Evolutionary conservation across 2,113 vertebrate species (phyloP).

Genomic region (Cranoglanis bouderius): DNA sequence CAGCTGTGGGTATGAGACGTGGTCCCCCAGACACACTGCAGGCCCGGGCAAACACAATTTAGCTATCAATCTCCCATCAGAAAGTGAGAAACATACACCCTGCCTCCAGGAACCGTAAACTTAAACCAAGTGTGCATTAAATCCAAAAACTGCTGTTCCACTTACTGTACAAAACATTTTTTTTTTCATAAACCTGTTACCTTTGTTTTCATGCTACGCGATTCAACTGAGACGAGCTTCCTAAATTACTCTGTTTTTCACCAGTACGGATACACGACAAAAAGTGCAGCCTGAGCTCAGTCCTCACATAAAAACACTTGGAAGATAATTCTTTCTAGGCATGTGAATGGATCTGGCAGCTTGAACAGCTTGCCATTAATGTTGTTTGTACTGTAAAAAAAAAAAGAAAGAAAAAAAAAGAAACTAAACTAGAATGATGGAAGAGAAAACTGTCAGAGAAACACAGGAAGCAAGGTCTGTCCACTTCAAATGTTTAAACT

Average conservation of each 20-base stretch:
- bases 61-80: constrained; percentile 5
- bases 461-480: neutral
- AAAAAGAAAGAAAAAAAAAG: neutral
- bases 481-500: neutral
- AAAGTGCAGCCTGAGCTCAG: neutral
- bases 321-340: neutral
- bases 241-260: neutral
- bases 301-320: neutral
- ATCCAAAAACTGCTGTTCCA: neutral
- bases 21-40: constrained; percentile 25
- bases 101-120: neutral
- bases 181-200: neutral
- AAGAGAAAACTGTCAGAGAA: neutral
- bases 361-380: constrained; percentile 21
- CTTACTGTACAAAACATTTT: neutral
- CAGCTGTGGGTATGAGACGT: constrained; percentile 18
- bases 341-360: neutral
- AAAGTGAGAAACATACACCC: neutral
- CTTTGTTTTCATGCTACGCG: neutral
- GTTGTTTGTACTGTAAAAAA: constrained; percentile 10
- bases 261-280: neutral
- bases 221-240: neutral
- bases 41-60: constrained; percentile 14
- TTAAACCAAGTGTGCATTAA: neutral
- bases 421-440: neutral